Evolutionary conservation across 1,140 invertebrate species (phyloP), one percentile per base, ranked within the genome.

Genomic region (Trachelipus rathkii): DNA sequence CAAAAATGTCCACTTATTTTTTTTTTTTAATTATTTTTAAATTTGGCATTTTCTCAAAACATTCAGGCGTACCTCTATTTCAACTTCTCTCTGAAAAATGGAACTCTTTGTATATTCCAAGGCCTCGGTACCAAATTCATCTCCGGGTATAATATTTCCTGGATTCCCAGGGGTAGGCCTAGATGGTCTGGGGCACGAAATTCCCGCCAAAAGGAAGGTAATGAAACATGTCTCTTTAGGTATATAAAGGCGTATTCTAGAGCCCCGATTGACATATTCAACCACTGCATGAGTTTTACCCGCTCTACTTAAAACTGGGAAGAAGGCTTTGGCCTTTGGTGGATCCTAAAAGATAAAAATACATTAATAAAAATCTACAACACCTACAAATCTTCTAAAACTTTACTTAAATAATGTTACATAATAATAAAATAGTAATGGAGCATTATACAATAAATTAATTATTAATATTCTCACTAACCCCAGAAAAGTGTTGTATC

Each of bases 241-340:
- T 72, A 99, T 90, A 84, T 93, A 99, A 0, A 99, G 83, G 81
- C 97, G 90, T 68, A 99, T 86, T 46, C 97, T 88, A 0, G 95
- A 97, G 5, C 95, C 96, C 82, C 93, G 96, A 0, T 95, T 92
- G 2, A 99, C 94, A 86, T 96, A 98, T 84, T 99, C 97, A 3
- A 98, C 95, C 15, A 96, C 89, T 13, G 91, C 96, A 83, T 97
- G 94, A 23, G 92, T 91, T 80, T 91, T 85, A 6, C 92, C 85
- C 88, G 92, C 92, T 82, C 96, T 88, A 85, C 96, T 93, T 73
- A 99, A 88, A 80, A 94, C 95, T 44, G 96, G 92, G 78, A 98
- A 87, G 85, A 95, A 96, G 84, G 95, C 89, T 84, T 96, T 99
- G 5, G 95, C 92, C 21, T 71, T 76, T 10, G 75, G 45, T 11